Percentiles rank a stretch among this genome's conserved stretches.
Conservation (phyloP, 2,113 vertebrate species). For the Manacus vitellinus region DNA sequence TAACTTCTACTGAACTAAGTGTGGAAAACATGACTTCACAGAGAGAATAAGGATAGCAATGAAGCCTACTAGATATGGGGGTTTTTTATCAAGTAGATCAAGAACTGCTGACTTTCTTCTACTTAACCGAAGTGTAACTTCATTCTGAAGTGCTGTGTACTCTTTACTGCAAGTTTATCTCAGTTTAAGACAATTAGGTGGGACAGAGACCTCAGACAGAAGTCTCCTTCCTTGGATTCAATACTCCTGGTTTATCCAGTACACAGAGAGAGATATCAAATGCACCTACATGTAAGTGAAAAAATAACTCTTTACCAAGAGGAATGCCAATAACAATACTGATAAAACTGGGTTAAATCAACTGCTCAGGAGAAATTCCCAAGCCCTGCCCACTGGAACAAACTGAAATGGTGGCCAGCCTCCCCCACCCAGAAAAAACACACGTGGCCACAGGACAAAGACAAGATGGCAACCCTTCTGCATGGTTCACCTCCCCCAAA, state of each 20-base stretch:
- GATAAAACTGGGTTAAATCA: not conserved
- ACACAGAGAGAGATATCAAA: not conserved
- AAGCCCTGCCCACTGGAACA: not conserved
- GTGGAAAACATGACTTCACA: not conserved
- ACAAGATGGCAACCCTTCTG: not conserved
- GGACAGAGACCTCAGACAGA: not conserved
- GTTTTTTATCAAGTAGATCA: not conserved
- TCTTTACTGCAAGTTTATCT: not conserved
- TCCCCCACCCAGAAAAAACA: not conserved
- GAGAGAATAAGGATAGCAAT: not conserved
- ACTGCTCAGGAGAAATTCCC: not conserved
- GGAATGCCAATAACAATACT: not conserved
- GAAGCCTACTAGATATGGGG: accelerated
- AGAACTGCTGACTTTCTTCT: not conserved
- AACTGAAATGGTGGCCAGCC: not conserved
- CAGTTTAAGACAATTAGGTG: not conserved
- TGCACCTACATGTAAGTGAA: not conserved
- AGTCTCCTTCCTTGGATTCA: not conserved
- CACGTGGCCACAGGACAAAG: not conserved
- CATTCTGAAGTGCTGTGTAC: not conserved
- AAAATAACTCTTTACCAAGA: not conserved
- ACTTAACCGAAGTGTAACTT: not conserved
- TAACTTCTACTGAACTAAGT: not conserved
- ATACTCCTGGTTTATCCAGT: not conserved
- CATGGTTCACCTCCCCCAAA: not conserved